Percentiles rank a stretch among this genome's conserved stretches.
Conservation (phyloP, 2,113 vertebrate species). For the Tinamus guttatus region DNA sequence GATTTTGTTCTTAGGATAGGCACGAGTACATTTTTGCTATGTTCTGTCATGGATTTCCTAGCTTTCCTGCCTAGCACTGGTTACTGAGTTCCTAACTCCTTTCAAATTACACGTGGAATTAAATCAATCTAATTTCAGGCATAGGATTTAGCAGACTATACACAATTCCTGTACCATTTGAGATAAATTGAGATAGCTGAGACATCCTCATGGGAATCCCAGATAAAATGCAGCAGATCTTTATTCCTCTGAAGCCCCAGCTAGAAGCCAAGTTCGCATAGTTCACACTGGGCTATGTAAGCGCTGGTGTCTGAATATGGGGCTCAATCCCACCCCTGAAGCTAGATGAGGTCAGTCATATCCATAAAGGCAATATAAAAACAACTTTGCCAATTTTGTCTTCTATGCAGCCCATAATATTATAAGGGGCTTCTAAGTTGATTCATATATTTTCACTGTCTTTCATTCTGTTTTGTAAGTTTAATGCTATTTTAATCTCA, state of each 20-base stretch:
- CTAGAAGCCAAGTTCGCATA: not conserved
- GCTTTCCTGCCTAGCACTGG: not conserved
- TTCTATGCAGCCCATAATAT: not conserved
- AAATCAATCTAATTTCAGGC: not conserved
- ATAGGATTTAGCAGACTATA: not conserved
- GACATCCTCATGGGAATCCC: rapidly evolving
- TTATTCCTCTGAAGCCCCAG: not conserved
- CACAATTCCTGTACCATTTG: not conserved
- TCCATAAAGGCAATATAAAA: not conserved
- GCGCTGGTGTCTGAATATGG: rapidly evolving
- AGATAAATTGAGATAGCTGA: not conserved
- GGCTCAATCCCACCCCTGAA: not conserved
- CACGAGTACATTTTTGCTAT: not conserved
- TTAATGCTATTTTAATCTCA: not conserved
- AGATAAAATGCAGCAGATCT: not conserved
- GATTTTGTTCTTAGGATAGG: not conserved
- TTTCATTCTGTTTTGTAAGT: not conserved
- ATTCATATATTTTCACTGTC: not conserved
- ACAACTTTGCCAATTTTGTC: not conserved
- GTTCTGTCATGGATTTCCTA: not conserved
- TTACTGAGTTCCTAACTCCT: not conserved
- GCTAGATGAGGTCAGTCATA: not conserved
- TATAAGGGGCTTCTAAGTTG: not conserved
- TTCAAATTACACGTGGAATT: not conserved
- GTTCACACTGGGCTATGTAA: not conserved